A percentile compares a stretch with the other conserved stretches of the same genome.
Evolutionary conservation across 2,113 vertebrate species (phyloP).

Genomic region (Trinectes maculatus): DNA sequence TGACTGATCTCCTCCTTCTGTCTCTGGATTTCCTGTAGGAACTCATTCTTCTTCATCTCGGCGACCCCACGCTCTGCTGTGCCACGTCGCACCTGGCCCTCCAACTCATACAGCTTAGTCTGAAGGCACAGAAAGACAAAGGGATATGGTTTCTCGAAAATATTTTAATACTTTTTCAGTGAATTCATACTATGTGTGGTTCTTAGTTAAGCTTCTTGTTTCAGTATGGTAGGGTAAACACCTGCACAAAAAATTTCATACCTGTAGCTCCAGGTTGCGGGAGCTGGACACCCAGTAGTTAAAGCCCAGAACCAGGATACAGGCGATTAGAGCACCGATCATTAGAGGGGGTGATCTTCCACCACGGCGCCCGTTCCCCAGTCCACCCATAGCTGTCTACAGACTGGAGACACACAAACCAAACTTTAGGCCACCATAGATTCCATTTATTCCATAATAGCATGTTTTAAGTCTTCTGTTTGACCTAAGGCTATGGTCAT

Average conservation of each 20-base stretch:
- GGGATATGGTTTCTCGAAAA: neutral
- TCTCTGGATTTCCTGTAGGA: constrained; percentile 87
- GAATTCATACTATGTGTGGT: neutral
- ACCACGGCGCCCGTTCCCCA: constrained; percentile 88
- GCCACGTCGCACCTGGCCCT: constrained; percentile 84
- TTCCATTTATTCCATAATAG: neutral
- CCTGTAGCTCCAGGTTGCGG: constrained; percentile 90
- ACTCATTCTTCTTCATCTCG: constrained; percentile 89
- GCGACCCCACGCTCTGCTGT: constrained; percentile 83
- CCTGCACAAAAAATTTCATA: constrained; percentile 42
- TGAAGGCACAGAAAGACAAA: constrained; percentile 52
- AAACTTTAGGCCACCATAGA: neutral
- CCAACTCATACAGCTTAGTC: constrained; percentile 87
- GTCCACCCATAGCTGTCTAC: constrained; percentile 83
- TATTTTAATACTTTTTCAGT: neutral
- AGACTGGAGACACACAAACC: constrained; percentile 27
- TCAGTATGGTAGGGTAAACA: neutral
- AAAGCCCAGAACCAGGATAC: constrained; percentile 90
- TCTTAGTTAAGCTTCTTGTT: no score
- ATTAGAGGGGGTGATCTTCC: constrained; percentile 91
- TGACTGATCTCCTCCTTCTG: constrained; percentile 85
- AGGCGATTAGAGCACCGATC: constrained; percentile 87
- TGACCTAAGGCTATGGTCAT: neutral
- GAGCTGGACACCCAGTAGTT: constrained; percentile 97
- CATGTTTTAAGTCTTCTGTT: neutral